These are phyloP conservation scores for Smutsia gigantea DNA, from an alignment of 2,797 vertebrate genomes.

Conservation along the genomic window DNA sequence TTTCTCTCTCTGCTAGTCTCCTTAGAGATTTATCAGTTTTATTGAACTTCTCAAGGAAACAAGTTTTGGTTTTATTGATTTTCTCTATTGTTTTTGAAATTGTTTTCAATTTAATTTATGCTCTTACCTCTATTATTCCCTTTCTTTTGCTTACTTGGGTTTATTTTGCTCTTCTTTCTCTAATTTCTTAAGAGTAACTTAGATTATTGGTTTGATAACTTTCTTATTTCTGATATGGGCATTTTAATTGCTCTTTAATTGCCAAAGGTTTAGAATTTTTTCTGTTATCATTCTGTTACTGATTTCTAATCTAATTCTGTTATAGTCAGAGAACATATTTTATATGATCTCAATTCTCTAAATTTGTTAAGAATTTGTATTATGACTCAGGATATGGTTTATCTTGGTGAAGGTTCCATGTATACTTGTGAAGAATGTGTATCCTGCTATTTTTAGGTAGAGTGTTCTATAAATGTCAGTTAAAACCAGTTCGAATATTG, in stretches of 20 bases:
- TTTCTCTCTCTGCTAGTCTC: background rate
- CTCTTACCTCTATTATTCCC: background rate
- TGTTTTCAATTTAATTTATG: background rate
- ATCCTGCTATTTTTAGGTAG: background rate
- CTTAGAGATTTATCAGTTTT: background rate
- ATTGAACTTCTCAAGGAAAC: background rate
- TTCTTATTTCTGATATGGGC: background rate
- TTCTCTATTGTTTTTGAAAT: background rate
- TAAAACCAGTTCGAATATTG: background rate
- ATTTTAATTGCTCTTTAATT: background rate
- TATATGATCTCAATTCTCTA: background rate
- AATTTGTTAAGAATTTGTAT: background rate
- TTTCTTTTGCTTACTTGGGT: constrained; percentile 25
- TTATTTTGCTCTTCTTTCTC: constrained; percentile 3
- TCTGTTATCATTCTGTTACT: background rate
- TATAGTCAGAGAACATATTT: background rate
- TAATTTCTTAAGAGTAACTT: constrained; percentile 6
- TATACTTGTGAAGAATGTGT: background rate
- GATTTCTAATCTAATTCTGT: background rate
- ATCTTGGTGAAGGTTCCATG: background rate
- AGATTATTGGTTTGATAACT: background rate
- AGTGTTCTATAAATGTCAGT: background rate
- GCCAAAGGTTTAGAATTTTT: background rate
- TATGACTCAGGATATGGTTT: background rate
- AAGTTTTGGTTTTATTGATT: background rate